Evolutionary conservation across 2,888 invertebrate genomes (phyloP), one percentile per base, ranked within the genome.

Genomic region (Cephus rjabovi): DNA sequence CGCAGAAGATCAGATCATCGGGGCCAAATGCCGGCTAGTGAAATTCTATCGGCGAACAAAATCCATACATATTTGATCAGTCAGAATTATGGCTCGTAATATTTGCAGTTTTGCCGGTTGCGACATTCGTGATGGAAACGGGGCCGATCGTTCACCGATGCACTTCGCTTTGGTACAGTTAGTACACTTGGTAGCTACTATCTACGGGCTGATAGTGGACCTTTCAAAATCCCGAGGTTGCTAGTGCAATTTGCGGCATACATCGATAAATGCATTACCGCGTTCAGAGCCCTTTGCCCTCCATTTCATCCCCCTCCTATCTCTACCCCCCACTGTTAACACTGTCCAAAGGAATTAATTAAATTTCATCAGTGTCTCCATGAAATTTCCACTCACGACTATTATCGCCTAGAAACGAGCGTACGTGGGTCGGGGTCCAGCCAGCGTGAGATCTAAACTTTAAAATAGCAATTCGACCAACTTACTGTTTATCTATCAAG

Each of bases 41-140:
- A 56, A 56, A 56, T 56, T 56, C 23, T 23, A 6, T 1, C 15
- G 9, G 6, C 23, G 56, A 77, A 85, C 85, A 86, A 88, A 88
- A 87, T 87, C 86, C 84, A 87, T 89, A 87, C 87, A 88, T 88
- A 87, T 89, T 89, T 89, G 88, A 89, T 89, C 88, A 87, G 87
- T 85, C 83, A 87, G 86, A 89, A 89, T 89, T 89, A 89, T 89
- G 88, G 87, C 86, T 87, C 84, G 87, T 87, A 88, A 87, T 86
- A 88, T 86, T 85, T 86, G 86, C 87, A 88, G 86, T 89, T 88
- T 88, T 87, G 4, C 12, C 56, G 9, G 56, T 56, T 9, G 35
- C 35, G 56, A 56, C 23, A 56, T 2, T 9, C 23, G 56, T 1
- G 56, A 56, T 56, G 9, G 56, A 15, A 56, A 56, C 56, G 56